Percentiles rank a stretch among this genome's conserved stretches.
phyloP scores from a whole-genome alignment of 2,113 vertebrate species.

The Drymodes brunneopygia region DNA sequence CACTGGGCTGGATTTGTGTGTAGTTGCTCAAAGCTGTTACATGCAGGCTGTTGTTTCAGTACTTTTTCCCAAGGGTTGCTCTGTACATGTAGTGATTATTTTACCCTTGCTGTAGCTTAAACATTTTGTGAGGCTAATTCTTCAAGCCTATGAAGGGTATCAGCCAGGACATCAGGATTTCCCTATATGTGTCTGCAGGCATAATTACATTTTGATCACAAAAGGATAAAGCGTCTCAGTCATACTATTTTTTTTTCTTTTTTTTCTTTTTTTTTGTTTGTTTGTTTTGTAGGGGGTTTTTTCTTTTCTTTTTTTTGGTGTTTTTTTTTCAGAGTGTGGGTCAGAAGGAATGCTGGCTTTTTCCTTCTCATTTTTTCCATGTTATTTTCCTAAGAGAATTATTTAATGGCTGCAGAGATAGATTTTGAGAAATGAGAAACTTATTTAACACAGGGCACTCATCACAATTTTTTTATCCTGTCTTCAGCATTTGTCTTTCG shows the following conservation, averaged over 20 bases:
- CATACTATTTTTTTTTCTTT: background rate
- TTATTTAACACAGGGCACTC: background rate
- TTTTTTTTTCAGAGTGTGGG: background rate
- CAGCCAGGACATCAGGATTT: background rate
- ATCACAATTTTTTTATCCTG: background rate
- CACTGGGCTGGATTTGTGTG: background rate
- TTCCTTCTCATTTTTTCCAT: background rate
- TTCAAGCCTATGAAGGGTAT: background rate
- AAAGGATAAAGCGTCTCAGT: background rate
- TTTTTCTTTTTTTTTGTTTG: background rate
- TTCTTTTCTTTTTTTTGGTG: background rate
- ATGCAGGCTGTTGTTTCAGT: background rate
- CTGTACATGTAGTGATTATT: background rate
- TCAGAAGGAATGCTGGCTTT: rapidly evolving
- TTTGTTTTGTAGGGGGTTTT: background rate
- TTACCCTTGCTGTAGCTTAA: background rate
- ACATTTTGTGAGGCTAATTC: background rate
- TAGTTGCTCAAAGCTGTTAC: background rate
- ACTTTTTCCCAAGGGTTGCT: background rate
- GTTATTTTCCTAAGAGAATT: background rate
- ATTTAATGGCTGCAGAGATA: background rate
- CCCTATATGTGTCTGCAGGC: background rate
- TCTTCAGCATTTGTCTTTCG: background rate
- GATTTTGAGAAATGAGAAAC: background rate
- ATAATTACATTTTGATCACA: background rate